Evolutionary conservation across 2,113 vertebrate genomes (phyloP).

Genomic region (Chunga burmeisteri): DNA sequence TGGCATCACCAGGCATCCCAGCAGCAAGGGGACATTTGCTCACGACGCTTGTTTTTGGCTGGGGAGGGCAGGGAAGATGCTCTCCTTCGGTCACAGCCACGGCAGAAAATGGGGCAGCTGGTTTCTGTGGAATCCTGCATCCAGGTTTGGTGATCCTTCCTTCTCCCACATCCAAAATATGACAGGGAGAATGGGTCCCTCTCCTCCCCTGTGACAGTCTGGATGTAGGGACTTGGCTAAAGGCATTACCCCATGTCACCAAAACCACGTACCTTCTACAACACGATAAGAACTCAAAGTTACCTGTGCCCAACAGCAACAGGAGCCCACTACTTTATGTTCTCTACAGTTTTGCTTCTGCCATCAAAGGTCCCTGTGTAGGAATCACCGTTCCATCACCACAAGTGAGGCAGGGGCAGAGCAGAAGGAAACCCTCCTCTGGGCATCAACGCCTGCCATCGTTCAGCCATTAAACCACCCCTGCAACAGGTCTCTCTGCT

Average conservation of each 20-base stretch:
- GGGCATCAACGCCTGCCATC: neutral
- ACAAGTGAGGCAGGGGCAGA: fast-evolving
- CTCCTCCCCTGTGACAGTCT: neutral
- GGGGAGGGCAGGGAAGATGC: neutral
- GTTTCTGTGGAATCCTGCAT: neutral
- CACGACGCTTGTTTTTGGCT: fast-evolving
- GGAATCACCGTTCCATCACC: neutral
- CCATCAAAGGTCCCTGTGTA: neutral
- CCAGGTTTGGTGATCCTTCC: neutral
- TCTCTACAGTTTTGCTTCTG: neutral
- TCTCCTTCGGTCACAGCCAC: neutral
- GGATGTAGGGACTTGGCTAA: neutral
- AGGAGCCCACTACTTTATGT: neutral
- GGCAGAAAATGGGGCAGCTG: neutral
- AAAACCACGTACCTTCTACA: neutral
- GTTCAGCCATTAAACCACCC: neutral
- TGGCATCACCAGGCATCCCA: neutral
- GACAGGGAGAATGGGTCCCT: fast-evolving
- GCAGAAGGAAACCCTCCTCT: neutral
- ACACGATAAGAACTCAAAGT: neutral
- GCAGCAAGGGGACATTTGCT: neutral
- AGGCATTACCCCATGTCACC: neutral
- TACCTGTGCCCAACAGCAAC: neutral
- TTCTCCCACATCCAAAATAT: neutral
- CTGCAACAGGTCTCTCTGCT: neutral